Percentiles rank a stretch among this genome's conserved stretches.
Evolutionary conservation across 1,140 invertebrate species (phyloP).

Genomic region (Popillia japonica): DNA sequence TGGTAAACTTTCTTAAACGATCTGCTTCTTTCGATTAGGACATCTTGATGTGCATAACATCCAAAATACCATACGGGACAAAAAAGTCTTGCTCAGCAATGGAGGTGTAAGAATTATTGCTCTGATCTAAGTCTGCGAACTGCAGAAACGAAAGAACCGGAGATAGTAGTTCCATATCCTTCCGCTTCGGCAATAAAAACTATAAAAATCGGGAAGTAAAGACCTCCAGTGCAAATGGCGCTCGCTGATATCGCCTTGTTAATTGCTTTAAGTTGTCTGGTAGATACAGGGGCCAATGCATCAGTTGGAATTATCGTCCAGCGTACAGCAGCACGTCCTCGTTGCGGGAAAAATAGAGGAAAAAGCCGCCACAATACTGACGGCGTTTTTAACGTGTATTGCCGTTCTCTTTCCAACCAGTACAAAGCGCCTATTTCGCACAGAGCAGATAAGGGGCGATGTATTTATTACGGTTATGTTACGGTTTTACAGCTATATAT

Average conservation of each 20-base stretch:
- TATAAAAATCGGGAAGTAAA: constrained; percentile 24
- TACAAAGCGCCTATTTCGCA: not conserved
- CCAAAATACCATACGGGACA: not conserved
- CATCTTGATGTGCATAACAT: not conserved
- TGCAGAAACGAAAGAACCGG: not conserved
- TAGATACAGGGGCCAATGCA: not conserved
- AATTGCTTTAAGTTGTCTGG: constrained; percentile 20
- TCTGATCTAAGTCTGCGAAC: not conserved
- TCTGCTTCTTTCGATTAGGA: not conserved
- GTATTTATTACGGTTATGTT: constrained; percentile 1
- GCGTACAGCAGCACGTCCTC: not conserved
- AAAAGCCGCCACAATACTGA: not conserved
- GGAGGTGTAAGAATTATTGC: not conserved
- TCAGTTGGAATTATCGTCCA: constrained; percentile 12
- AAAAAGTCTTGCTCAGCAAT: not conserved
- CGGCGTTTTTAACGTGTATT: not conserved
- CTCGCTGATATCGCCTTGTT: constrained; percentile 9
- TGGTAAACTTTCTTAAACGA: not conserved
- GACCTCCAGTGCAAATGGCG: not conserved
- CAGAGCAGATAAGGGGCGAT: not conserved
- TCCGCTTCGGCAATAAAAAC: not conserved
- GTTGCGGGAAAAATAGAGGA: not conserved
- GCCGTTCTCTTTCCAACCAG: not conserved
- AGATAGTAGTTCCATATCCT: not conserved
- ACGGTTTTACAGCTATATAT: not conserved